Percentiles rank a stretch among this genome's conserved stretches.
phyloP scores from a whole-genome alignment of 2,113 vertebrate species.

The Corynorhinus townsendii region DNA sequence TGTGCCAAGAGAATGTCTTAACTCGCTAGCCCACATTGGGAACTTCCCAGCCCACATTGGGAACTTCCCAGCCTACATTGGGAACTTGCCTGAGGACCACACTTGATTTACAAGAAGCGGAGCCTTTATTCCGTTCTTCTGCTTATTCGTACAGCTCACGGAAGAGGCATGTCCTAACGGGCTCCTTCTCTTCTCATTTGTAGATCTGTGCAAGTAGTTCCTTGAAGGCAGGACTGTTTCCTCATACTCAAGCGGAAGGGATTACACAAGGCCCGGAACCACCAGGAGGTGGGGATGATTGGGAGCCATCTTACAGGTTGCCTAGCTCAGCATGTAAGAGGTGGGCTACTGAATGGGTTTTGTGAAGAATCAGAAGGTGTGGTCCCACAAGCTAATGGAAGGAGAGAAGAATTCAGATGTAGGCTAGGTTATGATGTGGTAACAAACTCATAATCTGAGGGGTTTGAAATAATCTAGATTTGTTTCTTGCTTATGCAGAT shows the following conservation, averaged over 20 bases:
- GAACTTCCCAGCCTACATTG: not conserved
- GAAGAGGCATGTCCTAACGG: not conserved
- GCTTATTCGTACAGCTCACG: not conserved
- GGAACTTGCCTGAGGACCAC: not conserved
- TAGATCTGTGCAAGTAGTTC: not conserved
- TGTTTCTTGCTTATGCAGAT: not conserved
- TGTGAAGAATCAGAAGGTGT: not conserved
- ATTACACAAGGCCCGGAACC: not conserved
- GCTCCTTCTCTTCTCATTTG: not conserved
- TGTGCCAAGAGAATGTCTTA: conserved; percentile 3
- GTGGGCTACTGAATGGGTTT: not conserved
- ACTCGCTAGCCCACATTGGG: not conserved
- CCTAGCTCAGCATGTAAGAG: not conserved
- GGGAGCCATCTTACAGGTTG: not conserved
- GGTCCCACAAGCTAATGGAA: not conserved
- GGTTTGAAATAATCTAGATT: not conserved
- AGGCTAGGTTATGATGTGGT: not conserved
- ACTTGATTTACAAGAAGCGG: not conserved
- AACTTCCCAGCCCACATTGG: conserved; percentile 10
- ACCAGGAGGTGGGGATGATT: not conserved
- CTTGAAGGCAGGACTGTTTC: not conserved
- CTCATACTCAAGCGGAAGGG: not conserved
- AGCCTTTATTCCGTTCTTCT: not conserved
- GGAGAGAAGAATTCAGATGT: not conserved
- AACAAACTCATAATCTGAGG: not conserved